Evolutionary conservation across 2,888 invertebrate species (phyloP), one percentile per base, ranked within the genome.

Genomic region (Hydrotaea diabolus): DNA sequence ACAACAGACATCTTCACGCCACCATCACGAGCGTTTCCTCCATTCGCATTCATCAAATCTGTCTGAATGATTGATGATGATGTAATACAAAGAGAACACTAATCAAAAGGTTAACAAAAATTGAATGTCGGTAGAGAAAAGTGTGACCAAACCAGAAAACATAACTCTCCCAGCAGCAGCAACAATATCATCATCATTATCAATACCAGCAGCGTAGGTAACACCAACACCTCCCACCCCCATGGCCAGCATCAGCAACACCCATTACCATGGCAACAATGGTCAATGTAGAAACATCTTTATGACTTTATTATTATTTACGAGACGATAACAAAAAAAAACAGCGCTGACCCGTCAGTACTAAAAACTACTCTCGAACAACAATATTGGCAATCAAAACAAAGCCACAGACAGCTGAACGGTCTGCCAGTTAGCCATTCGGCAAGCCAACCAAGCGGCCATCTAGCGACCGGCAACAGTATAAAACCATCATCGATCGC

Each of bases 281-380:
- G n/a, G 66, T 21, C 19, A 17, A 59, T n/a, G 62, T 31, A 31
- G 62, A 62, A 69, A 75, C 11, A 73, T 73, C 57, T 81, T 73
- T 79, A 85, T 82, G 79, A 77, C 85, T 85, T 74, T 79, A 85
- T 85, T 82, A 82, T 79, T 79, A 64, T 64, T 71, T 75, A 66
- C 49, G 46, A 71, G 13, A 75, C 64, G 72, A 84, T 66, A 75
- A 31, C 74, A 76, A 74, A 81, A n/a, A n/a, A n/a, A n/a, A n/a
- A n/a, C n/a, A n/a, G n/a, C 31, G 7, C 31, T 4, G 81, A 79
- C 17, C 39, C 78, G 78, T 81, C 72, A 81, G 73, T 76, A 77
- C 64, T 77, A 19, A 72, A 72, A 39, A 71, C 21, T 62, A 31
- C 8, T 62, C 26, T 17, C 57, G 57, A 23, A 69, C n/a, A 59